Conservation (phyloP, 1,140 invertebrate genomes). For the Eubasilissa regina region DNA sequence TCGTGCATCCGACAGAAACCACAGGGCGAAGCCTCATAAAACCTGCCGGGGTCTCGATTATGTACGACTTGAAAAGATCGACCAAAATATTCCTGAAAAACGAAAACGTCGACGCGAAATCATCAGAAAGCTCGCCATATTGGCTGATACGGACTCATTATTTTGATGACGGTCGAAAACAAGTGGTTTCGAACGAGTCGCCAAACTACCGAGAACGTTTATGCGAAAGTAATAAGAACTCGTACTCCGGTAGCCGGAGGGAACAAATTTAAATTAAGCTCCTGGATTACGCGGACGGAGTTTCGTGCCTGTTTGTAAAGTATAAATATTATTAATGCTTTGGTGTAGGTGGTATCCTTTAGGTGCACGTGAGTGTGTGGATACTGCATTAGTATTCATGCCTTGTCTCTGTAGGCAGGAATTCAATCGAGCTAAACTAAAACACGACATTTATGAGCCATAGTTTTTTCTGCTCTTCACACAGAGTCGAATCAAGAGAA, state of each 20-base stretch:
- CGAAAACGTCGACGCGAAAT: neutral
- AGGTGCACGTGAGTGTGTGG: slow-evolving; percentile 11
- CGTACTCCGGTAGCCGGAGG: slow-evolving; percentile 7
- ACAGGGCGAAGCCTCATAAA: neutral
- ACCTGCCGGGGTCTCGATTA: neutral
- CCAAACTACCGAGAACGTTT: slow-evolving; percentile 21
- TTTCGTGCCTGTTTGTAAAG: slow-evolving; percentile 26
- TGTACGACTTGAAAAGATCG: neutral
- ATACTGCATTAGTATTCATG: slow-evolving; percentile 28
- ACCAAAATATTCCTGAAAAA: slow-evolving; percentile 3
- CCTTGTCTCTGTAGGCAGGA: slow-evolving; percentile 8
- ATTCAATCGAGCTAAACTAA: neutral
- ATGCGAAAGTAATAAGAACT: neutral
- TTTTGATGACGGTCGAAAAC: neutral
- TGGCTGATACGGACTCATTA: neutral
- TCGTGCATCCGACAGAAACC: slow-evolving; percentile 8
- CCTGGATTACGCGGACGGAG: slow-evolving; percentile 42
- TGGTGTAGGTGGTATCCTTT: slow-evolving; percentile 26
- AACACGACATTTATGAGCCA: neutral
- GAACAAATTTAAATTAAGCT: slow-evolving; percentile 46
- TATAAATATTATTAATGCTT: slow-evolving; percentile 40
- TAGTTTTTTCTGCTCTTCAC: too few species aligned
- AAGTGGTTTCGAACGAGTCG: neutral
- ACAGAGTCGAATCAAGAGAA: too few species aligned
- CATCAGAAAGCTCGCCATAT: neutral